phyloP scores from a whole-genome alignment of 2,797 vertebrate species.

The Dendrocincla fuliginosa region DNA sequence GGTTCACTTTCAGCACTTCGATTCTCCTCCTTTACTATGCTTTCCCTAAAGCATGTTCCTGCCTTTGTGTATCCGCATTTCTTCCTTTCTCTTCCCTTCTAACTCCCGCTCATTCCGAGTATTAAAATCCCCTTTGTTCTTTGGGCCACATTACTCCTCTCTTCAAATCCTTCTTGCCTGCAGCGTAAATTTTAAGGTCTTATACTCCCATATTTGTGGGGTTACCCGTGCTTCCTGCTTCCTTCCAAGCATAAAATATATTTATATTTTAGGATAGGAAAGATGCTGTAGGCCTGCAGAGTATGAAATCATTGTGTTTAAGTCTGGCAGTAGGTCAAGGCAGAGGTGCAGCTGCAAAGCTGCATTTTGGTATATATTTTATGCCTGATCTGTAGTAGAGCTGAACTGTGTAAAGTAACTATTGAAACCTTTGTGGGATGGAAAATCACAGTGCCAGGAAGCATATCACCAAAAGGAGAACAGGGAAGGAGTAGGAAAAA shows the following conservation, averaged over 20 bases:
- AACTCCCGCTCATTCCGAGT: background rate
- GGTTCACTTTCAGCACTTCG: background rate
- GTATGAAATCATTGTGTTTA: background rate
- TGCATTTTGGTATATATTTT: background rate
- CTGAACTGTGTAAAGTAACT: background rate
- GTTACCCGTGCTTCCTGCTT: background rate
- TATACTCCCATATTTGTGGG: background rate
- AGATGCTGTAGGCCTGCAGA: background rate
- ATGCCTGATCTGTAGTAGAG: background rate
- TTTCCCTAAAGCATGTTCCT: background rate
- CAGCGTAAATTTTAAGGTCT: background rate
- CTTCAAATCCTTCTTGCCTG: background rate
- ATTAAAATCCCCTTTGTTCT: background rate
- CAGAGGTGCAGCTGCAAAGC: background rate
- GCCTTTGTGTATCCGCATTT: background rate
- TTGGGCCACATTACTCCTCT: background rate
- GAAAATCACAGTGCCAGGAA: background rate
- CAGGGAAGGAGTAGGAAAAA: background rate
- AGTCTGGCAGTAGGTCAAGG: background rate
- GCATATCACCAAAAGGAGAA: background rate
- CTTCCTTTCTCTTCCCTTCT: background rate
- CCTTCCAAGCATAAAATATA: background rate
- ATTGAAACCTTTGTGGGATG: background rate
- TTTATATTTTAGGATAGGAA: background rate
- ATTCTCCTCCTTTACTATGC: background rate